Evolutionary conservation across 92 coral and sea anemone genomes (phyloP).

Genomic region (Ricordea florida): DNA sequence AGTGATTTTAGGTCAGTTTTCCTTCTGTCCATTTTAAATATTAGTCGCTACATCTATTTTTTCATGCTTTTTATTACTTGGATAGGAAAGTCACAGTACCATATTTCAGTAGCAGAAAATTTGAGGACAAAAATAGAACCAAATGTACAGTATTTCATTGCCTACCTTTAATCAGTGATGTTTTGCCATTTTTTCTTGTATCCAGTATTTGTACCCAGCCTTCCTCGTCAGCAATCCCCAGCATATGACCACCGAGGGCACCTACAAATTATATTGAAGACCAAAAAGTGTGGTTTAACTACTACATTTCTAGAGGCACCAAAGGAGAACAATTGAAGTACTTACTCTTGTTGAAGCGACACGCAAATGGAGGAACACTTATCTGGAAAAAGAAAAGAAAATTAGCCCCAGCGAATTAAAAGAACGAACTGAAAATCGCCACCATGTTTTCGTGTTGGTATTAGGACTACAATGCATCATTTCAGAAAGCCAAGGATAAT

Average conservation of each 20-base stretch:
- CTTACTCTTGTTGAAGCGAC: conserved; percentile 91
- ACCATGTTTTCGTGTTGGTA: too few relatives aligned
- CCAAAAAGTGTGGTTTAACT: not conserved
- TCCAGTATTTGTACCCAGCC: conserved; percentile 88
- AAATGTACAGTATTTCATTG: not conserved
- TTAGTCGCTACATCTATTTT: too few relatives aligned
- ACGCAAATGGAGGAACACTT: conserved; percentile 95
- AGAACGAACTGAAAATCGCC: not conserved
- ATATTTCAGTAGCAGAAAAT: too few relatives aligned
- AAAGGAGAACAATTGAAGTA: not conserved
- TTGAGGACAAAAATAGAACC: not conserved
- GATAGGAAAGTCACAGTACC: too few relatives aligned
- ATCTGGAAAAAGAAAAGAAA: conserved; percentile 45
- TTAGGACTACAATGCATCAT: too few relatives aligned
- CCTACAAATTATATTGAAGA: conserved; percentile 27
- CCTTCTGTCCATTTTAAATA: too few relatives aligned
- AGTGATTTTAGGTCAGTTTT: too few relatives aligned
- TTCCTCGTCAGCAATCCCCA: conserved; percentile 97
- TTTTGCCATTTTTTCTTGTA: conserved; percentile 66
- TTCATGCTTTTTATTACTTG: too few relatives aligned
- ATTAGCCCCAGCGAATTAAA: not conserved
- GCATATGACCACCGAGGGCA: conserved; percentile 66
- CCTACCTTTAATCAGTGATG: conserved; percentile 81
- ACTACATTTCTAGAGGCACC: not conserved
- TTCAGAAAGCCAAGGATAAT: too few relatives aligned